Base-by-base conservation (phyloP, 2,888 invertebrate species). In the Drosophila flavopinicola region DNA sequence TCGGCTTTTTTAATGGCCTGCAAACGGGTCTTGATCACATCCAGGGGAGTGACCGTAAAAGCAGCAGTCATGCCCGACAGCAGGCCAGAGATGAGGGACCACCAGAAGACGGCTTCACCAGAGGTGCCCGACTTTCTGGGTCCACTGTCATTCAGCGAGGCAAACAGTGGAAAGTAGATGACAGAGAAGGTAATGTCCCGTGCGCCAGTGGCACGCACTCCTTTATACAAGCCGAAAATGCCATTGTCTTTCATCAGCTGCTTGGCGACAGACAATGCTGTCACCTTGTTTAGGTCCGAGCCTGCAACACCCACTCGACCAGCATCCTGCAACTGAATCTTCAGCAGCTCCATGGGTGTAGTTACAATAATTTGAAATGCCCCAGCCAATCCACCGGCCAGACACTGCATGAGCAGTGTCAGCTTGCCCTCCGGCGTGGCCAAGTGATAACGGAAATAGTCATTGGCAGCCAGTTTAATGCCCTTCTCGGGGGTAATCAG, bases 401-500 rank as follows among this genome's bases (percentile, higher is more conserved):
- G 64, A 95, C 98, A 96, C 92, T 98, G 98, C 56, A 96, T 93
- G 6, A 92, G 87, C 11, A 98, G 88, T 0, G 98, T 93, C 76
- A 98, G 91, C 32, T 91, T 75, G 13, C 96, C 96, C 71, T 95
- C 93, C 59, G 93, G 92, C 51, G 93, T 92, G 75, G 94, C 94
- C 75, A 98, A 93, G 87, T 95, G 92, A 92, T 96, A 94, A 51
- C 99, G 93, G 92, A 99, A 99, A 92, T 96, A 95, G 90, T 99
- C 99, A 92, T 99, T 99, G 42, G 98, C 98, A 5, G 99, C 96
- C 67, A 99, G 93, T 92, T 99, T 99, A 87, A 99, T 99, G 1
- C 99, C 99, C 90, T 99, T 99, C 92, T 99, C 99, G 0, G 99
- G 99, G 0, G 99, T 99, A 66, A 99, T 99, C 51, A 99, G 94